A percentile compares a stretch with the other conserved stretches of the same genome.
phyloP scores from a whole-genome alignment of 2,113 vertebrate genomes.

The Furnarius figulus region DNA sequence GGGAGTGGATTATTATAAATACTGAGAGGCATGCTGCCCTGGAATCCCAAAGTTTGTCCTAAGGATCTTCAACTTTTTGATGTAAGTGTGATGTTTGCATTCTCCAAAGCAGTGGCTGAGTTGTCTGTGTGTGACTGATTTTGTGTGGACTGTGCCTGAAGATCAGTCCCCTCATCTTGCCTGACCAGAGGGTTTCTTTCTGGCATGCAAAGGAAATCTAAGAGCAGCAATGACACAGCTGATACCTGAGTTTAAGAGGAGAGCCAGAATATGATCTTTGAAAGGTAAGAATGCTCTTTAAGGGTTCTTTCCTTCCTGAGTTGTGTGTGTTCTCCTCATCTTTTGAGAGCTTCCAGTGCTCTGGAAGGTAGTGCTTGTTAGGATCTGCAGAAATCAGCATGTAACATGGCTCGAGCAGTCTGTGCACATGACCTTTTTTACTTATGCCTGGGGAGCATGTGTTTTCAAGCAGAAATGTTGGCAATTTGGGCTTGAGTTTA shows the following conservation, averaged over 20 bases:
- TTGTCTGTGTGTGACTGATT: neutral
- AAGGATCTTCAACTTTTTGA: neutral
- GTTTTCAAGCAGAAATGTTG: neutral
- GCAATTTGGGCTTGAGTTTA: neutral
- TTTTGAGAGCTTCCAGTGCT: neutral
- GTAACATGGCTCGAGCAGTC: neutral
- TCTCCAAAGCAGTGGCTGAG: neutral
- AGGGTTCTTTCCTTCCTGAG: neutral
- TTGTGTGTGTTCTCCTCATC: neutral
- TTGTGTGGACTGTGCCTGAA: neutral
- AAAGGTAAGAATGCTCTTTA: neutral
- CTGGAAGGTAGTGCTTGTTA: neutral
- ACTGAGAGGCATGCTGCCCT: neutral
- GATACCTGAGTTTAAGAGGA: neutral
- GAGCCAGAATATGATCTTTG: neutral
- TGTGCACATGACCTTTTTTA: rapidly evolving
- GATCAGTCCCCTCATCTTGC: neutral
- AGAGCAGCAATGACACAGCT: neutral
- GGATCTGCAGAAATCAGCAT: neutral
- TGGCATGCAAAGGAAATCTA: neutral
- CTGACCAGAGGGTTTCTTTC: neutral
- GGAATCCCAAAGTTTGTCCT: neutral
- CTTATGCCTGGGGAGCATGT: neutral
- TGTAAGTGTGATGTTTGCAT: neutral
- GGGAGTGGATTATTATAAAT: neutral